Percentiles rank a stretch among this genome's conserved stretches.
phyloP scores from a whole-genome alignment of 2,797 vertebrate genomes.

The Lagodon rhomboides region DNA sequence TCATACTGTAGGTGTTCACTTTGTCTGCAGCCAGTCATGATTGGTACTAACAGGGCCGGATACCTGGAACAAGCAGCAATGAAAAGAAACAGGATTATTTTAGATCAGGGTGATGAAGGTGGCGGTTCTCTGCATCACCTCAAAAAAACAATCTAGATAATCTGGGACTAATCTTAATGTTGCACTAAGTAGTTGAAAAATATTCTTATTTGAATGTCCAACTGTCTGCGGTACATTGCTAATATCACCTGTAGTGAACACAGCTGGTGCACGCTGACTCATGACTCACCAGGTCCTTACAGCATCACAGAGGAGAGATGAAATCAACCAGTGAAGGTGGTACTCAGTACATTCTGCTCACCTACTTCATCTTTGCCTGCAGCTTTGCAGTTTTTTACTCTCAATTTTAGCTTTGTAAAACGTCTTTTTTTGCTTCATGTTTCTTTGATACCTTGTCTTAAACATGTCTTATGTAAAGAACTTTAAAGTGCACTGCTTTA shows the following conservation, averaged over 20 bases:
- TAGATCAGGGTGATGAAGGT: background rate
- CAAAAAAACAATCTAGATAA: background rate
- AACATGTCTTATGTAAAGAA: background rate
- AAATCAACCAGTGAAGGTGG: background rate
- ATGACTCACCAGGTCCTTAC: slow-evolving; percentile 23
- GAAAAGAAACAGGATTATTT: background rate
- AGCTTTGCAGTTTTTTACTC: background rate
- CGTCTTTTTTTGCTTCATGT: background rate
- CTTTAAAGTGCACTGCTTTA: background rate
- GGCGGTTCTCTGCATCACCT: background rate
- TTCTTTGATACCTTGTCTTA: background rate
- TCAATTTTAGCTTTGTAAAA: background rate
- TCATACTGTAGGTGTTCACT: slow-evolving; percentile 5
- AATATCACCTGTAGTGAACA: background rate
- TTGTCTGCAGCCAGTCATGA: slow-evolving; percentile 8
- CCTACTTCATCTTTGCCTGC: background rate
- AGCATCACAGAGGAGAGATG: background rate
- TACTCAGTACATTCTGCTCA: background rate
- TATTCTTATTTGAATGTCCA: background rate
- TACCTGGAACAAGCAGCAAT: background rate
- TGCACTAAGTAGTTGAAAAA: background rate
- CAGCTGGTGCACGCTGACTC: background rate
- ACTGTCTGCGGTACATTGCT: background rate
- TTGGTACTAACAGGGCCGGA: background rate
- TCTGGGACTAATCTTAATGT: background rate